Conservation (phyloP, 2,113 vertebrate genomes). For the Anhinga anhinga region DNA sequence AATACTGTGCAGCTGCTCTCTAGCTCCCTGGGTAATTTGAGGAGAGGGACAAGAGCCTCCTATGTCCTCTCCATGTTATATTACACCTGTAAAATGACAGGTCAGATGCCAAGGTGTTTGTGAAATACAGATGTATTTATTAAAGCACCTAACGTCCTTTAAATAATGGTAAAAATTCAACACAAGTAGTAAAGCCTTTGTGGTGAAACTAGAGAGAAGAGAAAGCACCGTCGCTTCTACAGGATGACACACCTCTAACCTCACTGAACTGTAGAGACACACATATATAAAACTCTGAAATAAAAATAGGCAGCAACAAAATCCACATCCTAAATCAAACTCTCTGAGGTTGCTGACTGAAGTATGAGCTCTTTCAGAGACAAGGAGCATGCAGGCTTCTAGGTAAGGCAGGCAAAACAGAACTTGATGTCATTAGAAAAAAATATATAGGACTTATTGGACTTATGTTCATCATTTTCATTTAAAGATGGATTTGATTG, state of each 20-base stretch:
- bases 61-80: background rate
- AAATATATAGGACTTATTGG: background rate
- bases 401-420: background rate
- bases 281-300: background rate
- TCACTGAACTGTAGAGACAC: background rate
- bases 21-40: background rate
- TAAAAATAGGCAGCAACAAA: conserved; percentile 18
- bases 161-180: background rate
- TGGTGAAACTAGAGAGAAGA: background rate
- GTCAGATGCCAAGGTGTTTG: background rate
- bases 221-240: background rate
- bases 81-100: background rate
- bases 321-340: conserved; percentile 7
- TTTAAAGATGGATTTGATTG: conserved; percentile 14
- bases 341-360: background rate
- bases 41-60: background rate
- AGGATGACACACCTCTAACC: background rate
- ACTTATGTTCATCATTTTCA: background rate
- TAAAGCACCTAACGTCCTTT: background rate
- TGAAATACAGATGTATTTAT: background rate
- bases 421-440: background rate
- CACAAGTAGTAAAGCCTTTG: background rate
- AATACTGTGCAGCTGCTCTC: background rate
- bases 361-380: background rate
- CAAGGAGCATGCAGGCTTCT: background rate